phyloP scores from a whole-genome alignment of 1,140 invertebrate genomes.

The Aporrectodea caliginosa region DNA sequence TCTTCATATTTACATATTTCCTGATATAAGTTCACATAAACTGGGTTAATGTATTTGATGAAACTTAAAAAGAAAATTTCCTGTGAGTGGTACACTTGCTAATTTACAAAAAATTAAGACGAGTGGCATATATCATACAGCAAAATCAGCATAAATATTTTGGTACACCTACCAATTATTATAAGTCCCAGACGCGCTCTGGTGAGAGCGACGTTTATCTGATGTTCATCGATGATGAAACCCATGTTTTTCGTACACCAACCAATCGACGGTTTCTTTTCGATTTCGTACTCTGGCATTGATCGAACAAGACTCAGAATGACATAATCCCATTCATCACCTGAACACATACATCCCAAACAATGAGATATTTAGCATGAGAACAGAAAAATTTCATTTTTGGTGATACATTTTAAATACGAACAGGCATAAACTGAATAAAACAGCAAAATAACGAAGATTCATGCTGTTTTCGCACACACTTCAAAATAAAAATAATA shows the following conservation, averaged over 20 bases:
- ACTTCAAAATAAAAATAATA: no score
- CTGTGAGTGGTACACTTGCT: not conserved
- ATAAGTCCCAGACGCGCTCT: conserved; percentile 43
- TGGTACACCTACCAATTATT: conserved; percentile 39
- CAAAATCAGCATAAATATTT: no score
- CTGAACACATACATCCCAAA: no score
- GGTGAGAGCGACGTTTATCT: conserved; percentile 44
- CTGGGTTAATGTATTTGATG: no score
- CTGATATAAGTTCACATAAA: no score
- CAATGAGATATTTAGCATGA: no score
- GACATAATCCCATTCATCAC: conserved; percentile 45
- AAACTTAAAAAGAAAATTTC: not conserved
- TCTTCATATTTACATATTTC: no score
- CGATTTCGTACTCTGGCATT: conserved; percentile 35
- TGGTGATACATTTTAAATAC: no score
- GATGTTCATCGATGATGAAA: conserved; percentile 37
- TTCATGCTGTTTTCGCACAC: no score
- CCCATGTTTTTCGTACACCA: conserved; percentile 43
- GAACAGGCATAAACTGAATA: no score
- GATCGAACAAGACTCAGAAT: conserved; percentile 43
- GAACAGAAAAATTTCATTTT: no score
- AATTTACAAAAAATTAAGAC: not conserved
- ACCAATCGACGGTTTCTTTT: conserved; percentile 35
- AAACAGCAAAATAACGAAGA: no score
- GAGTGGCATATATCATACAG: not conserved